Conservation (phyloP, 2,797 vertebrate species). For the Coendou prehensilis region DNA sequence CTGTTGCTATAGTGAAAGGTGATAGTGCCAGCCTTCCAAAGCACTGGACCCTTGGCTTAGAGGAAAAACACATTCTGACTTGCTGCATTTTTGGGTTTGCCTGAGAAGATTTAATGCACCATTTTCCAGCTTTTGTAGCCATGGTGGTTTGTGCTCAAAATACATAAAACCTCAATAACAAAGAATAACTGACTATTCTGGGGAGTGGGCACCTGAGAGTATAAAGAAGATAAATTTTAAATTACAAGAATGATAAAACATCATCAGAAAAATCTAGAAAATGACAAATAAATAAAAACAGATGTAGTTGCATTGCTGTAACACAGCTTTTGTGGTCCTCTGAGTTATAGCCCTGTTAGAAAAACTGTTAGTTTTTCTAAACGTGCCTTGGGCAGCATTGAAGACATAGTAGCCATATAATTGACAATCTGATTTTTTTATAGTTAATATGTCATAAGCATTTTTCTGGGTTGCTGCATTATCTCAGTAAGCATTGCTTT, state of each 20-base stretch:
- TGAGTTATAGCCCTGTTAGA: background rate
- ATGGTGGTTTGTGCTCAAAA: constrained; percentile 21
- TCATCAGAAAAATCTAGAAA: constrained; percentile 10
- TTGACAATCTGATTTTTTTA: background rate
- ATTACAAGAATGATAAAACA: constrained; percentile 1
- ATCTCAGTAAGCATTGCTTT: background rate
- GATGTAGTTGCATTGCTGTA: background rate
- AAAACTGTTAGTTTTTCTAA: background rate
- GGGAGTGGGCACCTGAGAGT: constrained; percentile 22
- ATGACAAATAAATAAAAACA: background rate
- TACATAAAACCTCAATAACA: constrained; percentile 52
- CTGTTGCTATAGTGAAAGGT: constrained; percentile 91
- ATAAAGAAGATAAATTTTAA: constrained; percentile 44
- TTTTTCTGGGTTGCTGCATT: background rate
- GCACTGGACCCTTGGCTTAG: constrained; percentile 83
- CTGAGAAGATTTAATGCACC: constrained; percentile 53
- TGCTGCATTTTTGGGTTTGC: constrained; percentile 80
- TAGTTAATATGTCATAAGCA: background rate
- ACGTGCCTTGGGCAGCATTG: background rate
- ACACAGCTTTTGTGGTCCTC: background rate
- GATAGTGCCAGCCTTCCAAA: constrained; percentile 80
- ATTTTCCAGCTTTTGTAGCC: constrained; percentile 63
- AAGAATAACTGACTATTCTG: background rate
- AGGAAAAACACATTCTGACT: constrained; percentile 82
- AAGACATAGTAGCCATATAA: background rate